These are phyloP conservation scores for Otocyon megalotis DNA, from an alignment of 2,113 vertebrate species.

Conservation along the genomic window DNA sequence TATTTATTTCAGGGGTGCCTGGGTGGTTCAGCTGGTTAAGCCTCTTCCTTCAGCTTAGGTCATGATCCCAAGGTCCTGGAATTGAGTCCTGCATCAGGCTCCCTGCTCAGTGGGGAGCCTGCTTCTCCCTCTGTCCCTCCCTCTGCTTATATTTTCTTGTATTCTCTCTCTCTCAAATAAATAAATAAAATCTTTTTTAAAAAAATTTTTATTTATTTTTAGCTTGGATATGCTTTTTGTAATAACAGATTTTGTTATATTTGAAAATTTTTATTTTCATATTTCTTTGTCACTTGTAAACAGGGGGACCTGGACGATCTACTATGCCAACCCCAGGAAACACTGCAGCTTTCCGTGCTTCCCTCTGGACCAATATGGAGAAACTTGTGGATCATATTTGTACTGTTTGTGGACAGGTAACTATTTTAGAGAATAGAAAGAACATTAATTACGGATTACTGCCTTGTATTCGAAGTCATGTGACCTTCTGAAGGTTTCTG, in stretches of 20 bases:
- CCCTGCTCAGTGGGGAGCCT: too few relatives aligned
- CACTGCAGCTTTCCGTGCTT: constrained; percentile 95
- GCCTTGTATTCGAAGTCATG: background rate
- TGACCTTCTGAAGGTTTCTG: constrained; percentile 19
- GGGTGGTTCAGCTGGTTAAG: background rate
- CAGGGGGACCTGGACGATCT: constrained; percentile 96
- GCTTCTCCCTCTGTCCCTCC: background rate
- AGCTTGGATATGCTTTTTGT: background rate
- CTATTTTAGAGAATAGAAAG: background rate
- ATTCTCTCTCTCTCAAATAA: background rate
- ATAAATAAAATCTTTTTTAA: background rate
- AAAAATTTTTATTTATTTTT: background rate
- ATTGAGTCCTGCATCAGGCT: too few relatives aligned
- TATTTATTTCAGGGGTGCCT: background rate
- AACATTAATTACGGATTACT: constrained; percentile 27
- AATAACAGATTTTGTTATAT: background rate
- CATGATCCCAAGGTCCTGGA: background rate
- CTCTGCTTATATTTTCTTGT: background rate
- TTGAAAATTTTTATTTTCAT: background rate
- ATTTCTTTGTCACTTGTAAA: constrained; percentile 13
- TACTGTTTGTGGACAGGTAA: constrained; percentile 93
- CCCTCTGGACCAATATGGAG: constrained; percentile 98
- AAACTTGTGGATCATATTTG: constrained; percentile 98
- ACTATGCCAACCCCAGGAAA: constrained; percentile 96
- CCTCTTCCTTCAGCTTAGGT: background rate